Percentiles rank a stretch among this genome's conserved stretches.
Conservation (phyloP, 2,797 vertebrate species). For the Argyrosomus regius region DNA sequence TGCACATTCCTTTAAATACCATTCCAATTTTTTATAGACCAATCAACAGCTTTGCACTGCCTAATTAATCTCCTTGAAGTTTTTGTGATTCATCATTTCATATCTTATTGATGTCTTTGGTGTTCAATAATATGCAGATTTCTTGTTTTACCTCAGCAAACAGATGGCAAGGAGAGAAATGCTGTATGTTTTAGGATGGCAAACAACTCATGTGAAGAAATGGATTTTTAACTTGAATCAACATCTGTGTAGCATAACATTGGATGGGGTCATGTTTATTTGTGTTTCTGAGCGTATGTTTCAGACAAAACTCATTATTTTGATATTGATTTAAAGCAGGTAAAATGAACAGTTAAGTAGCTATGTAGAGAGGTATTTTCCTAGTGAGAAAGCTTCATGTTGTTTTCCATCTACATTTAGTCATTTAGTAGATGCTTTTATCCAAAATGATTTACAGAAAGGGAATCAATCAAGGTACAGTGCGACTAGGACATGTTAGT, state of each 20-base stretch:
- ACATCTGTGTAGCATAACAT: slow-evolving; percentile 33
- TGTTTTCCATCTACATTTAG: too few species aligned
- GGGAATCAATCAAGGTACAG: too few species aligned
- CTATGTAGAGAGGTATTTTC: background rate
- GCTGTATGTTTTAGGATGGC: slow-evolving; percentile 43
- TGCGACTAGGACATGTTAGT: too few species aligned
- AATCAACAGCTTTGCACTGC: slow-evolving; percentile 64
- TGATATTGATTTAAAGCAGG: background rate
- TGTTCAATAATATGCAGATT: slow-evolving; percentile 72
- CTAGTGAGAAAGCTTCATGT: background rate
- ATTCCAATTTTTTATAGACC: slow-evolving; percentile 69
- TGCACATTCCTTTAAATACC: slow-evolving; percentile 63
- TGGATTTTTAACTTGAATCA: slow-evolving; percentile 26
- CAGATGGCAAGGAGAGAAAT: slow-evolving; percentile 64
- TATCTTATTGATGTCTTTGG: slow-evolving; percentile 66
- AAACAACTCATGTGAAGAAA: slow-evolving; percentile 43
- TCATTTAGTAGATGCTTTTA: too few species aligned
- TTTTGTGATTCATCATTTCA: slow-evolving; percentile 69
- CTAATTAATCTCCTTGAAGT: slow-evolving; percentile 76
- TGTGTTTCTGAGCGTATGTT: slow-evolving; percentile 14
- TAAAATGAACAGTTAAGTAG: background rate
- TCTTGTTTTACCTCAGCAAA: slow-evolving; percentile 62
- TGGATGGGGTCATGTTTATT: slow-evolving; percentile 7
- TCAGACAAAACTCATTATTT: background rate
- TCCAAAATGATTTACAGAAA: too few species aligned